These are phyloP conservation scores for Bombus waltoni DNA, from an alignment of 1,140 invertebrate genomes.

Conservation along the genomic window DNA sequence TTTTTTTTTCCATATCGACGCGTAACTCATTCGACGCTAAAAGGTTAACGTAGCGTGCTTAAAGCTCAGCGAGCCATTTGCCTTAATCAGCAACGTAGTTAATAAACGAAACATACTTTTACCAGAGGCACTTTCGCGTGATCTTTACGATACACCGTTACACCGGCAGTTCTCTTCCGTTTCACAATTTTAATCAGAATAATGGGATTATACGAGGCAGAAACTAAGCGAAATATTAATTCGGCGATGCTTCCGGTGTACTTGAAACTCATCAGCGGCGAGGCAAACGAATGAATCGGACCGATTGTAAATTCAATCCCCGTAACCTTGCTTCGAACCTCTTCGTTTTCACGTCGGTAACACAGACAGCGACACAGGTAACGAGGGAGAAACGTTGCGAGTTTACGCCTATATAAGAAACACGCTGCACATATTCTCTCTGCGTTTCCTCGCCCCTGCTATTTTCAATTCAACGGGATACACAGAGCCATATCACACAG, in stretches of 20 bases:
- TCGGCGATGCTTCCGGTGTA: too few species aligned
- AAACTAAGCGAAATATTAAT: conserved; percentile 7
- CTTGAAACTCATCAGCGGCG: not conserved
- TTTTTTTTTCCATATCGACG: not conserved
- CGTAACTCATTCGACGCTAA: not conserved
- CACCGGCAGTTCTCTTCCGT: not conserved
- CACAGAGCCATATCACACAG: too few species aligned
- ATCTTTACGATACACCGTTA: not conserved
- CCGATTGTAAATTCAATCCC: not conserved
- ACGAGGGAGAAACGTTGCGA: not conserved
- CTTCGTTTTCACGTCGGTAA: conserved; percentile 13
- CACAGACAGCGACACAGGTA: not conserved
- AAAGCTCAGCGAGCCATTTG: not conserved
- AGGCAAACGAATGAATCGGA: not conserved
- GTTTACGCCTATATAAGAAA: not conserved
- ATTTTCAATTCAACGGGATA: not conserved
- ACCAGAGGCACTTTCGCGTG: not conserved
- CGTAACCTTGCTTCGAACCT: conserved; percentile 3
- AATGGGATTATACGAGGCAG: not conserved
- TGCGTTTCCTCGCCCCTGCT: not conserved
- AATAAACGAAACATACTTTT: not conserved
- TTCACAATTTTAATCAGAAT: not conserved
- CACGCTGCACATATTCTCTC: not conserved
- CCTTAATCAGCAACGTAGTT: not conserved
- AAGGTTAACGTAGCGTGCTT: not conserved